Evolutionary conservation across 1,140 invertebrate genomes (phyloP).

Genomic region (Batillaria attramentaria): DNA sequence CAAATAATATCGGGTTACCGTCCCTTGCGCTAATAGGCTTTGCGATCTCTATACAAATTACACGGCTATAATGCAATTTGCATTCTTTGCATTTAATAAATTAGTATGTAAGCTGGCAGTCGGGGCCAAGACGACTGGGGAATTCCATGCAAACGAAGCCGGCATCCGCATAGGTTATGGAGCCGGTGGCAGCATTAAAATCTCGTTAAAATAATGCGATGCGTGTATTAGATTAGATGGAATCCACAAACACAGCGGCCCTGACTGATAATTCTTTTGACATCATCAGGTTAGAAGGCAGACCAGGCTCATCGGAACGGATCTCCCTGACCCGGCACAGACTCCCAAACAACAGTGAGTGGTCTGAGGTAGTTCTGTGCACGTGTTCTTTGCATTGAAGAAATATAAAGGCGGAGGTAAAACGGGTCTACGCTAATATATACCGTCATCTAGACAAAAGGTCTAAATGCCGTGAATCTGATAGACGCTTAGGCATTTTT

Average conservation of each 20-base stretch:
- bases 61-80: conserved; percentile 53
- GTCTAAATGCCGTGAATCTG: no score
- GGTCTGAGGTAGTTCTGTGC: no score
- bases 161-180: conserved; percentile 35
- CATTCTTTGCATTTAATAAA: conserved; percentile 57
- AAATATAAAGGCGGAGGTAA: no score
- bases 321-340: no score
- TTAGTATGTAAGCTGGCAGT: conserved; percentile 48
- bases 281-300: conserved; percentile 33
- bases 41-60: conserved; percentile 48
- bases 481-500: no score
- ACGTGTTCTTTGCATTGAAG: no score
- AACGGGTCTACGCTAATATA: no score
- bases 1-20: conserved; percentile 40
- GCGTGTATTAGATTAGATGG: conserved; percentile 52
- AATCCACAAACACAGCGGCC: conserved; percentile 41
- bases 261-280: conserved; percentile 38
- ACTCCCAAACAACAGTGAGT: no score
- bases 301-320: conserved; percentile 7
- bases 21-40: conserved; percentile 37
- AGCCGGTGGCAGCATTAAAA: conserved; percentile 46
- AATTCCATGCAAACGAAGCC: conserved; percentile 33
- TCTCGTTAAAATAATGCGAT: conserved; percentile 53
- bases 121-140: conserved; percentile 28
- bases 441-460: no score